Base-by-base conservation (phyloP, 2,797 vertebrate genomes). In the Hoplostethus mediterraneus region DNA sequence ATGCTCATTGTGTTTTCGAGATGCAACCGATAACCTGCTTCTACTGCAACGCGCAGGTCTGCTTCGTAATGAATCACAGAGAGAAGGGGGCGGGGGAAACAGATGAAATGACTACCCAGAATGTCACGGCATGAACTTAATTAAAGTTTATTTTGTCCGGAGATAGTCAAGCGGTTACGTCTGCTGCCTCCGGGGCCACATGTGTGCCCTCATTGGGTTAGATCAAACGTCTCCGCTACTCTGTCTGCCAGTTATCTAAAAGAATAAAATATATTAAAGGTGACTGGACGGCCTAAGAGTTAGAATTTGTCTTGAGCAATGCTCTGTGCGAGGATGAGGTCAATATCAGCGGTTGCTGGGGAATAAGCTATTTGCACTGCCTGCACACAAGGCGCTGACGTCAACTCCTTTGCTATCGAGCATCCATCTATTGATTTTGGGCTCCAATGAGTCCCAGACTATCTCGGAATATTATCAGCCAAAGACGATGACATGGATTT, bases 1-100 rank as follows among this genome's bases (percentile, higher is more conserved):
- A 63, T 75, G 84, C 81, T 87, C 85, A 91, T 92, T 92, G 90
- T 93, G 84, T 90, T 90, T 90, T 21, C 21, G 59, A 84, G 81
- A 79, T 67, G 47, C 75, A 87, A 77, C 81, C 30, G 51, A 77
- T 76, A 82, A 75, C 76, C 67, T 85, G 21, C 21, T 82, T 53
- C 57, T 52, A 52, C 38, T 8, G 54, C 4, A 21, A 45, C 63
- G 60, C 58, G 16, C 21, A 63, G 66, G 38, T 21, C 45, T 49
- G 54, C 65, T 73, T 66, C 47, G 70, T 47, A 45, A 61, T 4
- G 5, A 14, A 31, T 71, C 52, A 55, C 59, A 71, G 71, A 54
- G 17, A 55, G 33, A 1, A 3, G 21, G 21, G 21, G 21, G 21
- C 1, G 21, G 21, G 21, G 9, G 3, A 10, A 67, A 71, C 30